phyloP scores from a whole-genome alignment of 2,113 vertebrate species.

The Percopsis transmontana region DNA sequence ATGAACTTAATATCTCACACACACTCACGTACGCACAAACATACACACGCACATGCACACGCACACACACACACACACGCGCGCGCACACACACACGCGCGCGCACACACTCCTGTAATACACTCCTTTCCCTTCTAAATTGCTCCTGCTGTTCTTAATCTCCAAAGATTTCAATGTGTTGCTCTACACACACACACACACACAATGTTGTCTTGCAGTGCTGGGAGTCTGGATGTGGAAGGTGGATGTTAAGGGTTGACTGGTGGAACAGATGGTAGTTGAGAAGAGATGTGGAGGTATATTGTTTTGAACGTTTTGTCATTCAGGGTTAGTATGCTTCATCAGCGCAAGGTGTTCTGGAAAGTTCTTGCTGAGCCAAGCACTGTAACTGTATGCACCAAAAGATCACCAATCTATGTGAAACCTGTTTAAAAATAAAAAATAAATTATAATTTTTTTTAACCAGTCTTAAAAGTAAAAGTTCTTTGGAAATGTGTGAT shows the following conservation, averaged over 20 bases:
- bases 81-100: background rate
- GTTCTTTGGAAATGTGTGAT: background rate
- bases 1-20: conserved; percentile 58
- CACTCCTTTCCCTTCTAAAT: conserved; percentile 47
- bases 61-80: conserved; percentile 11
- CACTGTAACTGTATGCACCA: background rate
- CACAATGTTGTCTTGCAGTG: conserved; percentile 27
- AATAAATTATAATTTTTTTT: too few relatives aligned
- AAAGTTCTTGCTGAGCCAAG: conserved; percentile 10
- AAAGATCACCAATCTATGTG: background rate
- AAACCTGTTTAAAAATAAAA: background rate
- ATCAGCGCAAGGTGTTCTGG: conserved; percentile 11
- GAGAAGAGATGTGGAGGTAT: conserved; percentile 45
- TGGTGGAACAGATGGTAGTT: conserved; percentile 45
- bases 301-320: conserved; percentile 37
- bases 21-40: conserved; percentile 16
- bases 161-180: conserved; percentile 37
- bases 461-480: too few relatives aligned
- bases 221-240: conserved; percentile 27
- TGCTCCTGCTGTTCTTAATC: conserved; percentile 45
- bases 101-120: conserved; percentile 14
- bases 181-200: conserved; percentile 4
- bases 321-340: conserved; percentile 39
- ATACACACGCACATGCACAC: conserved; percentile 22
- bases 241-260: conserved; percentile 30